Conservation (phyloP, 2,888 invertebrate species). For the Oxyteleia sp. region DNA sequence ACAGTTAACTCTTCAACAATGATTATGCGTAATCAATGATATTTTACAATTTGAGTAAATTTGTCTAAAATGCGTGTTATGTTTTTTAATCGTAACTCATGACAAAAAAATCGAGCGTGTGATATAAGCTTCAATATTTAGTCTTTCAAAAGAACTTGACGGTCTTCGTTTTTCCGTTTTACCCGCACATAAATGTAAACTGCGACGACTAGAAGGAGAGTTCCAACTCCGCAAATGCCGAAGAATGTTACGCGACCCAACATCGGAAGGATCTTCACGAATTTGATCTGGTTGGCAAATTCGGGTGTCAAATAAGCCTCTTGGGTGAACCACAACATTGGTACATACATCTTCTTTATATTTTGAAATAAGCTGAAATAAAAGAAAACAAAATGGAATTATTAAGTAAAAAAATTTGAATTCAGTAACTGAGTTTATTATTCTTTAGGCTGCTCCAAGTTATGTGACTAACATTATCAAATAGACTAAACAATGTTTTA, state of each 20-base stretch:
- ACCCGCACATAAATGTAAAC: constrained; percentile 83
- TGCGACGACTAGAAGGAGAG: constrained; percentile 85
- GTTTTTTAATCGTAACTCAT: too few relatives aligned
- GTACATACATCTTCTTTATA: constrained; percentile 89
- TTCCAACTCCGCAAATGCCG: constrained; percentile 88
- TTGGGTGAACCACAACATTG: constrained; percentile 94
- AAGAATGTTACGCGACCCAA: constrained; percentile 89
- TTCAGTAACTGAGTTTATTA: too few relatives aligned
- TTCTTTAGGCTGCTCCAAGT: too few relatives aligned
- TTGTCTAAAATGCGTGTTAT: too few relatives aligned
- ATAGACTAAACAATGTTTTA: too few relatives aligned
- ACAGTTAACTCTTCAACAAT: too few relatives aligned
- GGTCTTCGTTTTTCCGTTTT: constrained; percentile 84
- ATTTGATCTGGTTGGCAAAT: constrained; percentile 89
- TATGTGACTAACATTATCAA: too few relatives aligned
- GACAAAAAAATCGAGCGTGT: too few relatives aligned
- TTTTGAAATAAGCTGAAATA: constrained; percentile 89
- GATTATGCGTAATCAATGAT: too few relatives aligned
- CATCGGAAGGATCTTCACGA: constrained; percentile 88
- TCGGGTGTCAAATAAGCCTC: constrained; percentile 89
- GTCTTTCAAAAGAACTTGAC: constrained; percentile 83
- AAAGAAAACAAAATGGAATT: constrained; percentile 2
- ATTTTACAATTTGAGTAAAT: too few relatives aligned
- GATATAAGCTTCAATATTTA: constrained; percentile 27
- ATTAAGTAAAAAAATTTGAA: too few relatives aligned